Percentiles rank a stretch among this genome's conserved stretches.
These are phyloP conservation scores for Pyrgus malvae DNA, from an alignment of 2,888 invertebrate genomes.

Conservation along the genomic window DNA sequence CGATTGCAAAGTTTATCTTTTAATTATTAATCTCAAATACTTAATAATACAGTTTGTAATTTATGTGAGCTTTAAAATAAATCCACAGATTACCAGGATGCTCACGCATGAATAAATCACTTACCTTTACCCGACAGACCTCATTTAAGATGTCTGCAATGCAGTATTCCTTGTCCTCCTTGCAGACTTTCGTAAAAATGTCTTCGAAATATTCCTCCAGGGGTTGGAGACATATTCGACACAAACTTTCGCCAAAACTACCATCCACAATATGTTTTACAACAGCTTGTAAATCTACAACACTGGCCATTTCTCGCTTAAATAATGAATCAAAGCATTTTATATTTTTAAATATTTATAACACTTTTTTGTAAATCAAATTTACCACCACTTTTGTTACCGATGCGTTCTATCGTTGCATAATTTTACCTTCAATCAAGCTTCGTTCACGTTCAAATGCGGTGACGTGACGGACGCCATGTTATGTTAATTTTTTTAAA, in stretches of 20 bases:
- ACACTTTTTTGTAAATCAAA: conserved; percentile 32
- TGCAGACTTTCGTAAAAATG: conserved; percentile 62
- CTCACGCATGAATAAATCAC: neutral
- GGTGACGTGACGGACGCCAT: neutral
- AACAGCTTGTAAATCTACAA: conserved; percentile 52
- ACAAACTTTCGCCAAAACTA: conserved; percentile 55
- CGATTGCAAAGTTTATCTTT: too few species aligned
- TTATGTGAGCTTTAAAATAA: too few species aligned
- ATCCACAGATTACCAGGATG: too few species aligned
- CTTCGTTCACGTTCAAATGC: neutral
- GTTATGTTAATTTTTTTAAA: neutral
- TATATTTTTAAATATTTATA: neutral
- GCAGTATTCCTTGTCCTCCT: conserved; percentile 57
- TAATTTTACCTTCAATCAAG: conserved; percentile 1
- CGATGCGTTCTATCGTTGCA: conserved; percentile 39
- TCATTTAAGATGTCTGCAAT: conserved; percentile 58
- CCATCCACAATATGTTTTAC: conserved; percentile 64
- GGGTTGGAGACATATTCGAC: conserved; percentile 60
- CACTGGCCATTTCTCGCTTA: conserved; percentile 47
- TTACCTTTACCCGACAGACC: conserved; percentile 53
- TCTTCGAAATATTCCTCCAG: conserved; percentile 52
- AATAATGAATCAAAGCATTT: neutral
- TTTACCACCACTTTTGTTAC: conserved; percentile 49
- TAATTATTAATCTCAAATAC: too few species aligned
- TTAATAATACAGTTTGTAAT: too few species aligned